Percentiles rank a stretch among this genome's conserved stretches.
phyloP scores from a whole-genome alignment of 1,140 invertebrate species.

The Dendroctonus ponderosae region DNA sequence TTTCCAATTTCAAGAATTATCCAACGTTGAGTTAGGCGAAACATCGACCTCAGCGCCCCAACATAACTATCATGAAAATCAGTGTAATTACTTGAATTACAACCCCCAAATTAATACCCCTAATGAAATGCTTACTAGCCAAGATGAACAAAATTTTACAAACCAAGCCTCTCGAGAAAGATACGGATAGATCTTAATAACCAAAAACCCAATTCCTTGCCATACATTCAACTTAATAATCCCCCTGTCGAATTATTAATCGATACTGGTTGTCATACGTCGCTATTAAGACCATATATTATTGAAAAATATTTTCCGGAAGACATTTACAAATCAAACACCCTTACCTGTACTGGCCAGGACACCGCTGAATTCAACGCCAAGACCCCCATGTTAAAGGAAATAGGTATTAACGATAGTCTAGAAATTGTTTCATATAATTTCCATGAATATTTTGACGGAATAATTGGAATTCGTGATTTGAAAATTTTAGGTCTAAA shows the following conservation, averaged over 20 bases:
- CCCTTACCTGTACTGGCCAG: slow-evolving; percentile 24
- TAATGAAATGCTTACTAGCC: background rate
- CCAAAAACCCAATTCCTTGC: slow-evolving; percentile 26
- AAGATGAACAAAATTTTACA: slow-evolving; percentile 7
- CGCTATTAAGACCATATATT: slow-evolving; percentile 31
- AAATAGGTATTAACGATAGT: slow-evolving; percentile 23
- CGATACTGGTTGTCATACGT: slow-evolving; percentile 35
- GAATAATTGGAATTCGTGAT: slow-evolving; percentile 34
- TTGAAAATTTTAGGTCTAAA: slow-evolving; percentile 28
- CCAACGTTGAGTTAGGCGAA: background rate
- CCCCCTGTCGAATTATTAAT: slow-evolving; percentile 36
- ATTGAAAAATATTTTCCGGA: slow-evolving; percentile 35
- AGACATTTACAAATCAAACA: slow-evolving; percentile 18
- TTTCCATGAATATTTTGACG: slow-evolving; percentile 40
- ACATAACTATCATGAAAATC: background rate
- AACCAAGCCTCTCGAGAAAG: slow-evolving; percentile 5
- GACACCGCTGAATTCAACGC: slow-evolving; percentile 30
- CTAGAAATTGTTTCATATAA: slow-evolving; percentile 30
- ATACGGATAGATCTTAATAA: slow-evolving; percentile 17
- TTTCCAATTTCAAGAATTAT: background rate
- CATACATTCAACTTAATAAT: slow-evolving; percentile 34
- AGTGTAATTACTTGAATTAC: background rate
- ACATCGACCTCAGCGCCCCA: too few relatives aligned
- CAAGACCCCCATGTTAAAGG: slow-evolving; percentile 25
- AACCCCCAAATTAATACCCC: background rate